A percentile compares a stretch with the other conserved stretches of the same genome.
Conservation (phyloP, 2,113 vertebrate species). For the Ptyas mucosa region DNA sequence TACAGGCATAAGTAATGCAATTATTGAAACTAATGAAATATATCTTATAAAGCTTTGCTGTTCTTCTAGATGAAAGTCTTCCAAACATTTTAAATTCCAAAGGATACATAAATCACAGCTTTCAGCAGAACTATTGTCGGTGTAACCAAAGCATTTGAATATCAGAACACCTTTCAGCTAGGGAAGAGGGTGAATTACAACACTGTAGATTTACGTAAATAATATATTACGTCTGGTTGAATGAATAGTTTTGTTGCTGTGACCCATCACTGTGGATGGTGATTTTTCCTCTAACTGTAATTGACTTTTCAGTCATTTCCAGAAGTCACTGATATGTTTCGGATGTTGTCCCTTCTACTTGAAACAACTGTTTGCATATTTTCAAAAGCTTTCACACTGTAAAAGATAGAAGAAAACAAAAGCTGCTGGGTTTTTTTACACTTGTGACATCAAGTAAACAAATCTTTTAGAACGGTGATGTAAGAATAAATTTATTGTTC, state of each 20-base stretch:
- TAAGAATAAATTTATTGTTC: background rate
- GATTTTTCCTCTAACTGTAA: background rate
- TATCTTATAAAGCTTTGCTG: background rate
- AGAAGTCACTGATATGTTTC: background rate
- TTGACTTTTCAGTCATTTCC: background rate
- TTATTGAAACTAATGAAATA: background rate
- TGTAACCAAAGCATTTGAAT: background rate
- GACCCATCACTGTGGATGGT: background rate
- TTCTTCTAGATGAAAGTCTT: background rate
- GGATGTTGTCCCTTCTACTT: background rate
- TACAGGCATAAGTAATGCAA: background rate
- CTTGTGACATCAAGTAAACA: background rate
- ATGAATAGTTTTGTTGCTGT: background rate
- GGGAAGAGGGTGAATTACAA: background rate
- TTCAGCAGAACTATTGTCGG: background rate
- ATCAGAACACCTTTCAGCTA: background rate
- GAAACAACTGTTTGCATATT: slow-evolving; percentile 1
- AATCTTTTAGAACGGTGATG: background rate
- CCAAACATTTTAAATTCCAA: background rate
- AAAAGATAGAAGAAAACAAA: background rate
- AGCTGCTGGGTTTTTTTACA: background rate
- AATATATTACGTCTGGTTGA: background rate
- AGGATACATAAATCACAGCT: background rate
- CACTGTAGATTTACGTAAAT: background rate
- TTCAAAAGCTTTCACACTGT: background rate